Conservation (phyloP, 1,140 invertebrate genomes). For the Tribolium castaneum region DNA sequence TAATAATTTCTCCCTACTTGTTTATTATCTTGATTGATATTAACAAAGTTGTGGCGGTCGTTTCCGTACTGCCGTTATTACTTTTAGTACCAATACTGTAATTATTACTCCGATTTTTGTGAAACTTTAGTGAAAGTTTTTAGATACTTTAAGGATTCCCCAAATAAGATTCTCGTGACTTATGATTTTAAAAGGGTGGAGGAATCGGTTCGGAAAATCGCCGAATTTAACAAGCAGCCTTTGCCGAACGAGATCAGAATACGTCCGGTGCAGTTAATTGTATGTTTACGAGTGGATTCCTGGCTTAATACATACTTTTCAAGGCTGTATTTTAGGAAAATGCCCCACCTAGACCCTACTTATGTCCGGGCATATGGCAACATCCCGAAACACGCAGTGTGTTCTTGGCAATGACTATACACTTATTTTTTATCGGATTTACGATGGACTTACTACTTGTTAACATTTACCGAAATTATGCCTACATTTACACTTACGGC, state of each 20-base stretch:
- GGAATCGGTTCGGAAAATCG: background rate
- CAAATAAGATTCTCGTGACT: background rate
- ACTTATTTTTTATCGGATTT: background rate
- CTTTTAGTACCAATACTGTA: background rate
- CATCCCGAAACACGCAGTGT: background rate
- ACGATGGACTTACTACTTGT: background rate
- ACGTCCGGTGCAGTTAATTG: background rate
- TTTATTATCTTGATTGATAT: background rate
- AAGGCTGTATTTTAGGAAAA: background rate
- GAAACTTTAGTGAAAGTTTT: background rate
- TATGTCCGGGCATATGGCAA: background rate
- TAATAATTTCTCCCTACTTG: background rate
- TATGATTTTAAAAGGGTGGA: background rate
- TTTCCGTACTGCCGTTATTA: background rate
- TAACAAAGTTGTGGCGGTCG: background rate
- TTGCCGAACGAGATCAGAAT: background rate
- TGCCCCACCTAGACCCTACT: background rate
- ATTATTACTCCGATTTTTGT: background rate
- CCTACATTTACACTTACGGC: background rate
- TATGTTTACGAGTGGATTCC: background rate
- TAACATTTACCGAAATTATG: background rate
- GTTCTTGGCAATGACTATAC: background rate
- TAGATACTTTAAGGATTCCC: slow-evolving; percentile 9
- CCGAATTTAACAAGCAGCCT: background rate
- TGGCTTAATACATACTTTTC: background rate